Evolutionary conservation across 2,888 invertebrate species (phyloP).

Genomic region (Tetragonisca angustula): DNA sequence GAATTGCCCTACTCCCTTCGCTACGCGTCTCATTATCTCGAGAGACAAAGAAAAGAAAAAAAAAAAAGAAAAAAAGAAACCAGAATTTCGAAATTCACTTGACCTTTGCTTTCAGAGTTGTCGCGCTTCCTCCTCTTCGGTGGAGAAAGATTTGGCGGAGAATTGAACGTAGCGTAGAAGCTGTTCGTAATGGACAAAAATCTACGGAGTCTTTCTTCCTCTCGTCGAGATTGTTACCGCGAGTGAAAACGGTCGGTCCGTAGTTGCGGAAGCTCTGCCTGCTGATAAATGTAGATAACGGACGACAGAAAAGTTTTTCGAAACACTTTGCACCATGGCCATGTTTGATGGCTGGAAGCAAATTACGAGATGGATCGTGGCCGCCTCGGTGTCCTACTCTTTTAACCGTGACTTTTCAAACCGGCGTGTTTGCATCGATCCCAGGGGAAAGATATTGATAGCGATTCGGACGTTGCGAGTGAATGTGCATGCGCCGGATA

Average conservation of each 20-base stretch:
- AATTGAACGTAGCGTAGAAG: too few species aligned
- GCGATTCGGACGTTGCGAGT: neutral
- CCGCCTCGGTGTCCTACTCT: neutral
- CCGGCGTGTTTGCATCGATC: neutral
- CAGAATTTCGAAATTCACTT: neutral
- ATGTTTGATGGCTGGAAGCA: neutral
- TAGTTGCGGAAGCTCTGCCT: neutral
- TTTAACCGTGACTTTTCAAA: neutral
- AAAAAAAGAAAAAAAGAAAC: too few species aligned
- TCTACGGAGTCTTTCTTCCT: neutral
- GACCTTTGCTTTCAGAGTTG: neutral
- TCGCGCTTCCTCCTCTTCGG: neutral
- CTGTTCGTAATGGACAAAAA: slow-evolving; percentile 40
- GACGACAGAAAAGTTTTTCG: neutral
- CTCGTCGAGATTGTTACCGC: slow-evolving; percentile 11
- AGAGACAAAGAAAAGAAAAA: too few species aligned
- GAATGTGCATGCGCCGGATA: neutral
- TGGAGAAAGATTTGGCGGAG: too few species aligned
- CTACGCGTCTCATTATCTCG: neutral
- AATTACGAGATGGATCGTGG: neutral
- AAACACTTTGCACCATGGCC: slow-evolving; percentile 3
- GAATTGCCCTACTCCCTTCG: slow-evolving; percentile 1
- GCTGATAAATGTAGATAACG: neutral
- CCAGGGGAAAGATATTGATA: neutral
- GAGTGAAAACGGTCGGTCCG: neutral